Conservation (phyloP, 30 jellyfish, hydroid and myxozoan genomes). For the Aurelia coerulea region DNA sequence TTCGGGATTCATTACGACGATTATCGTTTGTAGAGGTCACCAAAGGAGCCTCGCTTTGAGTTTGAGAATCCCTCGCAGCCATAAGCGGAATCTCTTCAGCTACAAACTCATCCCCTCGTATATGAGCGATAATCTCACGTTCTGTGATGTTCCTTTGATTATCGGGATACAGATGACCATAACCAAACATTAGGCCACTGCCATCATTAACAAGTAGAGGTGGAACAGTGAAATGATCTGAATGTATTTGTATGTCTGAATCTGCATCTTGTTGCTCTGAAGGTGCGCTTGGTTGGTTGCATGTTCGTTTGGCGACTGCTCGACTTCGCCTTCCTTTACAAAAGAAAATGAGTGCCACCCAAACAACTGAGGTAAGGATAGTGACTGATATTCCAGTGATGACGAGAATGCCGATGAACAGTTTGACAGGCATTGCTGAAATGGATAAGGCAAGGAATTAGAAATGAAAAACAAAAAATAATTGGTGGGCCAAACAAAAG, state of each 20-base stretch:
- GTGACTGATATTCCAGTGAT: constrained; percentile 84
- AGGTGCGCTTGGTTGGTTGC: neutral
- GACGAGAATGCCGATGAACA: constrained; percentile 76
- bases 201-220: constrained; percentile 66
- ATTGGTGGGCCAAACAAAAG: too few species aligned
- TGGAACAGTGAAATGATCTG: constrained; percentile 64
- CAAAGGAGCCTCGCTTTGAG: constrained; percentile 1
- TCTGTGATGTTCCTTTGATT: constrained; percentile 64
- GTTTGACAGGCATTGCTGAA: constrained; percentile 68
- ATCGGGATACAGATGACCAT: constrained; percentile 69
- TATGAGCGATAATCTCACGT: constrained; percentile 56
- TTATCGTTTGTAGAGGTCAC: neutral
- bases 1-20: neutral
- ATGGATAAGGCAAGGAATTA: neutral
- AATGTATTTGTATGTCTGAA: neutral
- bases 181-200: constrained; percentile 67
- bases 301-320: constrained; percentile 20
- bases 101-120: constrained; percentile 54
- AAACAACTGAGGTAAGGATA: constrained; percentile 76
- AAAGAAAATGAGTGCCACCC: constrained; percentile 77
- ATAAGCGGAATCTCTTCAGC: constrained; percentile 62
- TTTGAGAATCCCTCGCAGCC: constrained; percentile 30
- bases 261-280: neutral
- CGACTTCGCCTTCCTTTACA: constrained; percentile 82
- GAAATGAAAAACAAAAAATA: neutral